Conservation (phyloP, 2,113 vertebrate genomes). For the Chionodraco myersi region DNA sequence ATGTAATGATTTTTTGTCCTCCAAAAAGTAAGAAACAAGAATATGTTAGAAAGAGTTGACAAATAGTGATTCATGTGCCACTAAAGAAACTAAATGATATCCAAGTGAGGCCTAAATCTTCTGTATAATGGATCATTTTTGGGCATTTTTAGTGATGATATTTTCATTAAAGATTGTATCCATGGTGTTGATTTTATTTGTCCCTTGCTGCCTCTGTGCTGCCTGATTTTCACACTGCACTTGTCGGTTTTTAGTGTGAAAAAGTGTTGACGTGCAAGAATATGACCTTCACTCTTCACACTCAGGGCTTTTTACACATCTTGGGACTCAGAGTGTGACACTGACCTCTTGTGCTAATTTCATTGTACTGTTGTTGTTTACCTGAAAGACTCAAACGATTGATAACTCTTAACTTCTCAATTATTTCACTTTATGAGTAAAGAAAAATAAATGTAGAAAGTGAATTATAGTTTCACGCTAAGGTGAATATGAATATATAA, state of each 20-base stretch:
- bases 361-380: slow-evolving; percentile 7
- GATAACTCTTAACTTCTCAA: background rate
- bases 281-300: background rate
- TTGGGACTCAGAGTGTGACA: background rate
- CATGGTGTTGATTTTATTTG: background rate
- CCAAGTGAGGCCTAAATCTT: no score
- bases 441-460: background rate
- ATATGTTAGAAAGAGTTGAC: background rate
- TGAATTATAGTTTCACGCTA: background rate
- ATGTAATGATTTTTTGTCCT: background rate
- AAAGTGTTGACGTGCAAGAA: background rate
- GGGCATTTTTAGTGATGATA: background rate
- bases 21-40: no score
- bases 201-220: background rate
- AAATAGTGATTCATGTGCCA: background rate
- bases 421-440: background rate
- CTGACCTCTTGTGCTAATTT: slow-evolving; percentile 52
- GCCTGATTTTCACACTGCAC: background rate
- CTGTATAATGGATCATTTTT: no score
- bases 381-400: background rate
- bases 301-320: background rate
- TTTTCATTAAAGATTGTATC: background rate
- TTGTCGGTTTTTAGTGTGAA: background rate
- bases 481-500: background rate
- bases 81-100: background rate